Evolutionary conservation across 2,888 invertebrate genomes (phyloP), one percentile per base, ranked within the genome.

Genomic region (Agrotis puta): DNA sequence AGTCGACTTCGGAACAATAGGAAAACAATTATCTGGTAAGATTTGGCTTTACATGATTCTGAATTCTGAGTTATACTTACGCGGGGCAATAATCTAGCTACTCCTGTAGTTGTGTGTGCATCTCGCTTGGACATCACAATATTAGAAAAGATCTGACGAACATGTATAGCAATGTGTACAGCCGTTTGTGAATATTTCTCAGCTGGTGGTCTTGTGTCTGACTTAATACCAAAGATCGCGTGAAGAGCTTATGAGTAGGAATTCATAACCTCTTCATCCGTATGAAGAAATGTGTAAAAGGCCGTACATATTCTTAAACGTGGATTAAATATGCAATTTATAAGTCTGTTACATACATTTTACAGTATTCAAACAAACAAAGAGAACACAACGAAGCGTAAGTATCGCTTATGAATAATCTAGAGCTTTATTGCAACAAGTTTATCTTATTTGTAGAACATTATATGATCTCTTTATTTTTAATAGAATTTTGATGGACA

Each of bases 401-500:
- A 89, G 88, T 91, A 89, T 92, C 88, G 88, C 91, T 90, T 90
- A 89, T 85, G 90, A 91, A 91, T 91, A 88, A 91, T 83, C 83
- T 83, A 90, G 90, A 94, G 94, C 95, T 95, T 95, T 95, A 94
- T 92, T 90, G 90, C 93, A 93, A 93, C 94, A 91, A 91, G 90
- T 93, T 93, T 94, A 93, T 93, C 92, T 94, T 94, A 93, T 92
- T 94, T 93, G 93, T 94, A 92, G 92, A 92, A 93, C 92, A 92
- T 39, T 92, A 91, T 88, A 92, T 95, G 95, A 96, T 96, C 95
- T 96, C 95, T 94, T 94, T 95, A 94, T 95, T 94, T 86, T 93
- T 95, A 95, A 94, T 94, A 93, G 90, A 93, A 93, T 94, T 95
- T 95, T 94, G 94, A 94, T 94, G 95, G 94, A 94, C 94, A 93